These are phyloP conservation scores for Opisthograptis luteolata DNA, from an alignment of 2,888 invertebrate genomes.

Conservation along the genomic window DNA sequence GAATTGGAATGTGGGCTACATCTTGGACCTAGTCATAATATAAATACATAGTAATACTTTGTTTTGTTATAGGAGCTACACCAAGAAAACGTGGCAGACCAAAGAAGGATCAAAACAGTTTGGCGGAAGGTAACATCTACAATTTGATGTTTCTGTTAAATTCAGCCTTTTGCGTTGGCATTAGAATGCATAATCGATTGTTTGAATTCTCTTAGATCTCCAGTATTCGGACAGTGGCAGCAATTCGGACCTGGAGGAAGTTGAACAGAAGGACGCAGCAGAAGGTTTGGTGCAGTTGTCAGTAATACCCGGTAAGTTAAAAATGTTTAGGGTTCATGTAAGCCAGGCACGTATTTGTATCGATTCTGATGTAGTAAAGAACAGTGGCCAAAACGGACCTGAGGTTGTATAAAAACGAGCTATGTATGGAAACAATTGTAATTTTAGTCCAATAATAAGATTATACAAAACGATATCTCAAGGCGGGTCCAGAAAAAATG, in stretches of 20 bases:
- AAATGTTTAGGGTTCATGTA: too few species aligned
- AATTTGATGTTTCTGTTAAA: neutral
- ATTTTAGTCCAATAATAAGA: too few species aligned
- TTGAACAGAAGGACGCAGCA: constrained; percentile 87
- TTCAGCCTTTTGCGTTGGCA: neutral
- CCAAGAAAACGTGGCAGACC: constrained; percentile 77
- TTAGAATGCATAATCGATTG: neutral
- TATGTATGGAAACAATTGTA: too few species aligned
- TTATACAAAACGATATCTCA: too few species aligned
- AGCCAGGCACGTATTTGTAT: too few species aligned
- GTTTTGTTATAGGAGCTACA: constrained; percentile 58
- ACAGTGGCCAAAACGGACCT: too few species aligned
- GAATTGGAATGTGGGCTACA: too few species aligned
- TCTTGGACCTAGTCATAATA: too few species aligned
- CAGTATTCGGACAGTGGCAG: constrained; percentile 82
- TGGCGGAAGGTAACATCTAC: constrained; percentile 86
- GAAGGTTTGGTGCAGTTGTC: constrained; percentile 90
- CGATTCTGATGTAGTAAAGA: too few species aligned
- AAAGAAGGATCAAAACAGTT: constrained; percentile 86
- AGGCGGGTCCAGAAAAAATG: too few species aligned
- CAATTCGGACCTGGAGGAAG: constrained; percentile 74
- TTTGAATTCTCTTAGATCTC: constrained; percentile 57
- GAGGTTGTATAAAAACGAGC: too few species aligned
- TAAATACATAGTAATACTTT: neutral
- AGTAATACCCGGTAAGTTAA: constrained; percentile 58